Evolutionary conservation across 2,113 vertebrate species (phyloP).

Genomic region (Rhineura floridana): DNA sequence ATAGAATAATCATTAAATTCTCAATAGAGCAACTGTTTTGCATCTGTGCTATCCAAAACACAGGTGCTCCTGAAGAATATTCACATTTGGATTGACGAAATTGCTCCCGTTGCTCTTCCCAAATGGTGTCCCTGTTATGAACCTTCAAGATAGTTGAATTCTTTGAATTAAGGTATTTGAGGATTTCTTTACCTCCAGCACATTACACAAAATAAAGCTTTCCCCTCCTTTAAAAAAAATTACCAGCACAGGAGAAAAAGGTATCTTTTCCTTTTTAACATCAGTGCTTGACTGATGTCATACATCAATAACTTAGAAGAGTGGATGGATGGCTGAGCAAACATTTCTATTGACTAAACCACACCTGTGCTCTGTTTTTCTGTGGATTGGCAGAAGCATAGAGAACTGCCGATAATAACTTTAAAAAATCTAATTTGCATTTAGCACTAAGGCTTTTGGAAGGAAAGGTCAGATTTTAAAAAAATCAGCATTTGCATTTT

Average conservation of each 20-base stretch:
- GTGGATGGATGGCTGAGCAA: not conserved
- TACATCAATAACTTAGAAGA: not conserved
- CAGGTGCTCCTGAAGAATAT: too few species aligned
- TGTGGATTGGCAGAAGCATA: not conserved
- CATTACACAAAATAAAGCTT: not conserved
- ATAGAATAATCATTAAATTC: too few species aligned
- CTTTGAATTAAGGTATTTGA: too few species aligned
- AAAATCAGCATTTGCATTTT: not conserved
- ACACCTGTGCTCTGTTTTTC: not conserved
- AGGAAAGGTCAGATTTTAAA: not conserved
- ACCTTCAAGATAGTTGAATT: too few species aligned
- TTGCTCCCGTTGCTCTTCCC: too few species aligned
- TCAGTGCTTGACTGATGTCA: not conserved
- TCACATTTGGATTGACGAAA: too few species aligned
- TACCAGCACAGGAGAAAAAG: not conserved
- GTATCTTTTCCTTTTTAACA: not conserved
- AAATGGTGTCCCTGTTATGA: too few species aligned
- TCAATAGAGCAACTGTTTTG: too few species aligned
- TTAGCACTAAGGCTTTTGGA: not conserved
- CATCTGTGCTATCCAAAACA: too few species aligned
- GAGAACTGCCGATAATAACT: not conserved
- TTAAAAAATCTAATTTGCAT: not conserved
- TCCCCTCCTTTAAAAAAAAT: not conserved
- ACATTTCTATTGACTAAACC: not conserved
- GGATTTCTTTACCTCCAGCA: not conserved